Percentiles rank a stretch among this genome's conserved stretches.
phyloP scores from a whole-genome alignment of 2,888 invertebrate genomes.

The Drosophila prolongata region DNA sequence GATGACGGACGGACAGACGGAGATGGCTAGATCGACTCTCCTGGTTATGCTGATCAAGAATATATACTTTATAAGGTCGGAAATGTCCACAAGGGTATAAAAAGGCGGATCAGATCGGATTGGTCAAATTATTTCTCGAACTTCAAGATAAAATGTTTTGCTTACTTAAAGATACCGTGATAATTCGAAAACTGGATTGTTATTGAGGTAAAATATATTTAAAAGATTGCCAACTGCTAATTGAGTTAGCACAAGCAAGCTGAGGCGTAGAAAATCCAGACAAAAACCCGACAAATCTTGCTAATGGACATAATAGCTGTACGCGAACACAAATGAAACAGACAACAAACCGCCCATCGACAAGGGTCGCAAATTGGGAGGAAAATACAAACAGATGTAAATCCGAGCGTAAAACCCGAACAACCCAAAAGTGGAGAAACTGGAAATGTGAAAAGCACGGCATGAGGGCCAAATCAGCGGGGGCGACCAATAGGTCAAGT shows the following conservation, averaged over 20 bases:
- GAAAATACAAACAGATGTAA: conserved; percentile 79
- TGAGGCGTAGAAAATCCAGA: conserved; percentile 9
- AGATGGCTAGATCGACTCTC: too few species aligned
- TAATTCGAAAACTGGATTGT: not conserved
- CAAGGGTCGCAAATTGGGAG: conserved; percentile 24
- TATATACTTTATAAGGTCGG: too few species aligned
- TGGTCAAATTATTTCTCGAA: too few species aligned
- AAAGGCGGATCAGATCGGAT: too few species aligned
- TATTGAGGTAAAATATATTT: not conserved
- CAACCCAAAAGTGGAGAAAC: conserved; percentile 51
- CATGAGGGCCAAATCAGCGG: conserved; percentile 66
- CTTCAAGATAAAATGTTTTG: too few species aligned
- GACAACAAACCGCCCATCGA: conserved; percentile 70
- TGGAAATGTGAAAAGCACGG: conserved; percentile 64
- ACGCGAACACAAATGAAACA: conserved; percentile 50
- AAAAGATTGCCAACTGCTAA: conserved; percentile 17
- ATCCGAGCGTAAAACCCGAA: conserved; percentile 74
- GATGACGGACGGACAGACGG: too few species aligned
- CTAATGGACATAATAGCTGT: conserved; percentile 53
- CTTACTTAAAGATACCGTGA: too few species aligned
- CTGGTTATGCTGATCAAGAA: too few species aligned
- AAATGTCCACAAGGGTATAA: too few species aligned
- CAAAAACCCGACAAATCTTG: conserved; percentile 26
- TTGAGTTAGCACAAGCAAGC: conserved; percentile 25
- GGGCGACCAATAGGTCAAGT: conserved; percentile 60